Conservation (phyloP, 2,113 vertebrate species). For the Chaetura pelagica region DNA sequence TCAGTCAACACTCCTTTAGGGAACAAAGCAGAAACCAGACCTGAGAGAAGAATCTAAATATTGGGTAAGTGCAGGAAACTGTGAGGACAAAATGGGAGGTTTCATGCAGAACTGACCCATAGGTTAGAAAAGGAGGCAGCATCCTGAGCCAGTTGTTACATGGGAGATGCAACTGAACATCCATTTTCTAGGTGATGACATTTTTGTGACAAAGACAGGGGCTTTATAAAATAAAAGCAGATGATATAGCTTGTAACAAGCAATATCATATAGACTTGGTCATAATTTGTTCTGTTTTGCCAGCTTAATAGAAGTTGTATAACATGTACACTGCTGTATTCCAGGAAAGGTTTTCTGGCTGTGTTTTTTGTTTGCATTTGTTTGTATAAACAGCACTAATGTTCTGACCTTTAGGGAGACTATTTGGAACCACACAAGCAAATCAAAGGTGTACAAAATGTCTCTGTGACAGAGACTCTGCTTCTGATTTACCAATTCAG, state of each 20-base stretch:
- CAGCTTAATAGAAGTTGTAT: neutral
- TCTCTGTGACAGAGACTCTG: neutral
- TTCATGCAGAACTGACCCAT: neutral
- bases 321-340: too few relatives aligned
- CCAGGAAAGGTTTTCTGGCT: neutral
- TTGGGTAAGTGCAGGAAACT: neutral
- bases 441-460: neutral
- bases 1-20: neutral
- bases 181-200: neutral
- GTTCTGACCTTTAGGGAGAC: neutral
- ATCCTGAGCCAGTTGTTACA: neutral
- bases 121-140: neutral
- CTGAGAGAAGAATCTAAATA: neutral
- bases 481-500: neutral
- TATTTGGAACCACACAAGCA: neutral
- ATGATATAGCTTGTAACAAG: neutral
- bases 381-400: neutral
- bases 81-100: neutral
- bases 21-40: neutral
- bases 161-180: rapidly evolving
- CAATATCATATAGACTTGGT: neutral
- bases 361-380: neutral
- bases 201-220: neutral
- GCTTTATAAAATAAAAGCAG: neutral
- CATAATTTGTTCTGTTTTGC: neutral